phyloP scores from a whole-genome alignment of 2,113 vertebrate species.

The Calidris pygmaea region DNA sequence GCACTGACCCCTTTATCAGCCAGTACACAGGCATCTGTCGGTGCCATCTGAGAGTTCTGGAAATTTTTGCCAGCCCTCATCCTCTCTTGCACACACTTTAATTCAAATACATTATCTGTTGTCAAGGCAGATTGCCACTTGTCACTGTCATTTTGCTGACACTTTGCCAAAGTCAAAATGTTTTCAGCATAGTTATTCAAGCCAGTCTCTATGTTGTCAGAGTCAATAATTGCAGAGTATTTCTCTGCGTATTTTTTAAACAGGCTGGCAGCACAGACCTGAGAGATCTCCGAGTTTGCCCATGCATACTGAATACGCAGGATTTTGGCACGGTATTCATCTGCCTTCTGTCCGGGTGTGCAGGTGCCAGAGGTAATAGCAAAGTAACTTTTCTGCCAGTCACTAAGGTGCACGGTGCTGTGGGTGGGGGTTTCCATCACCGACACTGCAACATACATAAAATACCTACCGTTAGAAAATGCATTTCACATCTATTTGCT shows the following conservation, averaged over 20 bases:
- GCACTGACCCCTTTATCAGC: slow-evolving; percentile 67
- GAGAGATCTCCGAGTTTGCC: slow-evolving; percentile 87
- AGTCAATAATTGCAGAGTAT: slow-evolving; percentile 89
- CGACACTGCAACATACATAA: slow-evolving; percentile 7
- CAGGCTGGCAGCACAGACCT: slow-evolving; percentile 81
- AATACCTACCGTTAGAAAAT: not conserved
- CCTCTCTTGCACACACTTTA: slow-evolving; percentile 82
- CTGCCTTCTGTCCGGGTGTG: slow-evolving; percentile 87
- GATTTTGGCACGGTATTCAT: slow-evolving; percentile 89
- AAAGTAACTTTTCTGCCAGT: slow-evolving; percentile 94
- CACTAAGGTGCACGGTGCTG: slow-evolving; percentile 82
- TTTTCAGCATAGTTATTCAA: slow-evolving; percentile 93
- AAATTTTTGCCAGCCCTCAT: slow-evolving; percentile 66
- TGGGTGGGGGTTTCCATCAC: slow-evolving; percentile 66
- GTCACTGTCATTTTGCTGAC: slow-evolving; percentile 86
- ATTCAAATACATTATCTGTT: slow-evolving; percentile 76
- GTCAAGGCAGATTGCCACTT: slow-evolving; percentile 92
- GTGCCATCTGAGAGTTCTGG: slow-evolving; percentile 61
- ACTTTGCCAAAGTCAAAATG: slow-evolving; percentile 83
- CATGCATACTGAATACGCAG: slow-evolving; percentile 91
- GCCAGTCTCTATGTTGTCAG: slow-evolving; percentile 82
- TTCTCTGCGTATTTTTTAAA: slow-evolving; percentile 86
- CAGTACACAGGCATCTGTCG: slow-evolving; percentile 64
- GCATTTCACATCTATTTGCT: not conserved
- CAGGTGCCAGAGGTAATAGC: slow-evolving; percentile 83